Evolutionary conservation across 1,140 invertebrate species (phyloP), one percentile per base, ranked within the genome.

Genomic region (Drosophila sechellia): DNA sequence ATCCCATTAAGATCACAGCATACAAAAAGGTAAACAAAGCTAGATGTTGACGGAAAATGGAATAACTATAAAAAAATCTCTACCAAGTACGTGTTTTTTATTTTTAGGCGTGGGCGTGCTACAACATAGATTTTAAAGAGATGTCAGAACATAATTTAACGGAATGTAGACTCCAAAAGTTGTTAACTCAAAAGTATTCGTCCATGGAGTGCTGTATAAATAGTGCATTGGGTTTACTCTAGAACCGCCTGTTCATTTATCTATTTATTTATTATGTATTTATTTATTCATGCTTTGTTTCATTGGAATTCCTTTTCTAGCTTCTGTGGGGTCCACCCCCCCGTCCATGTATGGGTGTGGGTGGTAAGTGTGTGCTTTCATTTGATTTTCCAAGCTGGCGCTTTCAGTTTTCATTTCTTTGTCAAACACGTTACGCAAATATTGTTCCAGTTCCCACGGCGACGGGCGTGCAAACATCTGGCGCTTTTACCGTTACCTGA

Each of bases 321-420:
- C 71, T 75, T 74, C 43, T 43, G 52, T 58, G 15, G 40, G 39
- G 35, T n/a, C n/a, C n/a, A n/a, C 34, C 42, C 34, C 27, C 8
- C 27, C 6, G 1, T 3, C 2, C 34, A 0, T 20, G 31, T 49
- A 4, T 17, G 15, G 20, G 31, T 53, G 49, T 53, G 53, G 10
- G n/a, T 5, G 20, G 34, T 12, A 37, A 48, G 46, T 53, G 72
- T 76, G 61, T 68, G 65, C 66, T 77, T 83, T 77, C 79, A 87
- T 87, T 87, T 87, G 84, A 89, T 87, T 89, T 89, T 89, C 84
- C 84, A 89, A 89, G 84, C 84, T 89, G 84, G 76, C 84, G 84
- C 84, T 89, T 89, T 89, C 85, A 84, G 84, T 80, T 89, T 89
- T 89, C 85, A 89, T 89, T 89, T 89, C 84, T 89, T 89, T 89